Evolutionary conservation across 2,113 vertebrate species (phyloP).

Genomic region (Fregata magnificens): DNA sequence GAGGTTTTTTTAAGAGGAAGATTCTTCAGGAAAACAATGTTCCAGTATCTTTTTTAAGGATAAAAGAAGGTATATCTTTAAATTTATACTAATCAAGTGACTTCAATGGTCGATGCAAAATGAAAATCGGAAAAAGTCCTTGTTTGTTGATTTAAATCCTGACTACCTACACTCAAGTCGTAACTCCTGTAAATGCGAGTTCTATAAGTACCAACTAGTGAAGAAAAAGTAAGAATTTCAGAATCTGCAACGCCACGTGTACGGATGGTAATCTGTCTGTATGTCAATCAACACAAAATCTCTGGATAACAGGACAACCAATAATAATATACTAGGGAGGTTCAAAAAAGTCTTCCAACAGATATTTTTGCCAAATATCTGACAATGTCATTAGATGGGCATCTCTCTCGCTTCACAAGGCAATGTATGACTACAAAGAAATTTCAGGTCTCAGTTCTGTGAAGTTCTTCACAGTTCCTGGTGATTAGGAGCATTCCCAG

Average conservation of each 20-base stretch:
- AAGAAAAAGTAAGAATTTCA: background rate
- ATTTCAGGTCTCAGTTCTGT: background rate
- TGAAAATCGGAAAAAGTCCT: background rate
- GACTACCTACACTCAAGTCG: background rate
- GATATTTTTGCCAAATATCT: background rate
- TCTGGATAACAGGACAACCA: background rate
- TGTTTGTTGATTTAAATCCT: fast-evolving
- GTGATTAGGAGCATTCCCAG: background rate
- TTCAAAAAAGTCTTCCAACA: background rate
- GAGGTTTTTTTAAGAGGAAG: background rate
- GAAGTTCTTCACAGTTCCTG: background rate
- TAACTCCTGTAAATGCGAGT: background rate
- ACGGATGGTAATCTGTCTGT: background rate
- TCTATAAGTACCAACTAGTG: background rate
- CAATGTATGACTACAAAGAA: background rate
- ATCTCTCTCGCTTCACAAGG: background rate
- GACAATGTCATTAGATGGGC: background rate
- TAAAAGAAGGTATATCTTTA: background rate
- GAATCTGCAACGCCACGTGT: background rate
- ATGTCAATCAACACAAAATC: background rate
- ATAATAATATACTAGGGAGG: background rate
- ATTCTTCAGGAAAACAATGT: background rate
- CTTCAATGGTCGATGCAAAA: background rate
- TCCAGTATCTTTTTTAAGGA: background rate
- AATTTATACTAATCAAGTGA: background rate